Conservation (phyloP, 1,140 invertebrate genomes). For the Uloborus diversus region DNA sequence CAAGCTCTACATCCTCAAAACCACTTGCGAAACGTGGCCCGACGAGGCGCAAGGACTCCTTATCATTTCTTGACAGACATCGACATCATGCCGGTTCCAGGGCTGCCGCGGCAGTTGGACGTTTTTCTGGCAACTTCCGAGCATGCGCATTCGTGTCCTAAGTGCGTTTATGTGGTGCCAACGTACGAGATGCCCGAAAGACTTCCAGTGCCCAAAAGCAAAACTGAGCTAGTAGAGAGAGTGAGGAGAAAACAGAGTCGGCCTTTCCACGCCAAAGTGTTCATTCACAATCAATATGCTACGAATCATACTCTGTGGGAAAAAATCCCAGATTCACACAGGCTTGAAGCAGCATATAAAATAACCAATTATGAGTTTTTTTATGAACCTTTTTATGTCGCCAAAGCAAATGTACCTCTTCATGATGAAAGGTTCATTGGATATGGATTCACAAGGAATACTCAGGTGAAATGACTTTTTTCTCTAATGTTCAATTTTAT, state of each 20-base stretch:
- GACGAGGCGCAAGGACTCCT: constrained; percentile 59
- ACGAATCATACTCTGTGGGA: constrained; percentile 81
- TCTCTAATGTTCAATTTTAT: background rate
- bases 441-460: constrained; percentile 94
- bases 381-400: constrained; percentile 94
- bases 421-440: constrained; percentile 94
- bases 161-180: constrained; percentile 89
- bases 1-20: constrained; percentile 65
- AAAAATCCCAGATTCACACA: constrained; percentile 64
- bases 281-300: constrained; percentile 90
- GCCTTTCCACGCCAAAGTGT: constrained; percentile 92
- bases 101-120: constrained; percentile 69
- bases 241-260: constrained; percentile 79
- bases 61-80: constrained; percentile 66
- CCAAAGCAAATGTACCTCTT: constrained; percentile 79
- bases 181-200: constrained; percentile 86
- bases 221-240: constrained; percentile 78
- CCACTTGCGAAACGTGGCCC: constrained; percentile 65
- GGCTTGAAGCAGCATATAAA: constrained; percentile 78
- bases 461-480: constrained; percentile 75
- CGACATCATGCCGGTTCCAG: constrained; percentile 65
- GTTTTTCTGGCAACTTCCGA: constrained; percentile 71
- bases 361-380: constrained; percentile 86
- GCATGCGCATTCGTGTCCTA: constrained; percentile 68
- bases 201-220: constrained; percentile 80